These are phyloP conservation scores for Ochropleura leucogaster DNA, from an alignment of 2,888 invertebrate species.

Conservation along the genomic window DNA sequence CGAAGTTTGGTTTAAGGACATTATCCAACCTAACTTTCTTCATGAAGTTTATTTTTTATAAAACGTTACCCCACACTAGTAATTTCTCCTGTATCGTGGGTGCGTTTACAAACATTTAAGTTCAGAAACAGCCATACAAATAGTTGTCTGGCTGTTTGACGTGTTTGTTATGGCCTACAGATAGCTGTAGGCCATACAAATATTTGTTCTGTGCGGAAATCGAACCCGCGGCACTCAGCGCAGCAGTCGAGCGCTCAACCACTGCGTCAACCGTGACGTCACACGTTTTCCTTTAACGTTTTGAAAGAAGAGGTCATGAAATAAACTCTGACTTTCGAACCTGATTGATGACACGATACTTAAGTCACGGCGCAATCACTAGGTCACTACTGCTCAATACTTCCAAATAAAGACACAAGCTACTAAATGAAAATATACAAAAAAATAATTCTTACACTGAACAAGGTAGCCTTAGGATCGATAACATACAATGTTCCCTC, in stretches of 20 bases:
- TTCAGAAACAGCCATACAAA: too few relatives aligned
- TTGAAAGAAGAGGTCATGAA: neutral
- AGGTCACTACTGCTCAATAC: neutral
- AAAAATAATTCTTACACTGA: constrained; percentile 74
- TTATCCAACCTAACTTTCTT: neutral
- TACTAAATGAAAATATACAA: neutral
- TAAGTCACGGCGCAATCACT: neutral
- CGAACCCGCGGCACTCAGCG: too few relatives aligned
- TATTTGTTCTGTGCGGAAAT: too few relatives aligned
- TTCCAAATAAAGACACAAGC: neutral
- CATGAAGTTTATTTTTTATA: too few relatives aligned
- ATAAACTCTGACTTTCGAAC: neutral
- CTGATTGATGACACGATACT: neutral
- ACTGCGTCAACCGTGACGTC: too few relatives aligned
- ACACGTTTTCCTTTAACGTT: neutral
- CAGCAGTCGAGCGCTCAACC: too few relatives aligned
- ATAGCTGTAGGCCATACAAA: too few relatives aligned
- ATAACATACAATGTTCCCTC: constrained; percentile 85
- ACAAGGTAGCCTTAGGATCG: constrained; percentile 79
- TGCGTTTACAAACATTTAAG: too few relatives aligned
- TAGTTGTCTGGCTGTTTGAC: too few relatives aligned
- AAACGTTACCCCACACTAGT: too few relatives aligned
- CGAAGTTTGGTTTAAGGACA: neutral
- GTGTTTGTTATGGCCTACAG: too few relatives aligned
- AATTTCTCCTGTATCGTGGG: too few relatives aligned